These are phyloP conservation scores for Nezara viridula DNA, from an alignment of 2,888 invertebrate species.

Conservation along the genomic window DNA sequence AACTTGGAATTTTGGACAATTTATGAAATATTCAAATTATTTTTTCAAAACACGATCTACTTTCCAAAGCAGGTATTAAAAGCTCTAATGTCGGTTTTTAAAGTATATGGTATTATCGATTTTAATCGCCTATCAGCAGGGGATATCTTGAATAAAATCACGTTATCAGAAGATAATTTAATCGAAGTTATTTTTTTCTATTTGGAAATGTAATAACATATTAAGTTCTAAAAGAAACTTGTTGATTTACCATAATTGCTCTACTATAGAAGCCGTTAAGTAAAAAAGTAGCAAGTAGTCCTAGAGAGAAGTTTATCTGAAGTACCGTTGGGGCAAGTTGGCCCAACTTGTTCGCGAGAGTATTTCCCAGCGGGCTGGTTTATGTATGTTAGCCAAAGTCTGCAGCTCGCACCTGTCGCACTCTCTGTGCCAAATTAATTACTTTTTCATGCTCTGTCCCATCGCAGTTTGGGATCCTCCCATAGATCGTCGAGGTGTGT, in stretches of 20 bases:
- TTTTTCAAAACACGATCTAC: no score
- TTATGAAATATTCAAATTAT: no score
- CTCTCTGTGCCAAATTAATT: not conserved
- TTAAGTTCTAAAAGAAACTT: not conserved
- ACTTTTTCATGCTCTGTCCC: constrained; percentile 22
- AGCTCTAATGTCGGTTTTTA: no score
- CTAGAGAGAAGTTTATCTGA: not conserved
- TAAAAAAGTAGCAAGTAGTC: constrained; percentile 12
- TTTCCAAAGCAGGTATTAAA: no score
- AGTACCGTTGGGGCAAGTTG: not conserved
- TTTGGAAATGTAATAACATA: not conserved
- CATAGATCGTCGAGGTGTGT: not conserved
- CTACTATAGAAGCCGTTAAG: constrained; percentile 1
- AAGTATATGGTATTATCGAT: no score
- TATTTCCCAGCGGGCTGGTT: constrained; percentile 40
- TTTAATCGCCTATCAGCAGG: no score
- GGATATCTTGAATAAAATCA: not conserved
- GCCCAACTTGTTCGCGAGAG: not conserved
- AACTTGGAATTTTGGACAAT: no score
- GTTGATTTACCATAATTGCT: constrained; percentile 31
- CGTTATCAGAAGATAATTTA: not conserved
- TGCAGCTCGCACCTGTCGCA: constrained; percentile 10
- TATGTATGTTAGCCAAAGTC: constrained; percentile 44
- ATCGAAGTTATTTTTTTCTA: not conserved
- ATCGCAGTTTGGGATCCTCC: not conserved